These are phyloP conservation scores for Anguilla anguilla DNA, from an alignment of 2,797 vertebrate species.

Conservation along the genomic window DNA sequence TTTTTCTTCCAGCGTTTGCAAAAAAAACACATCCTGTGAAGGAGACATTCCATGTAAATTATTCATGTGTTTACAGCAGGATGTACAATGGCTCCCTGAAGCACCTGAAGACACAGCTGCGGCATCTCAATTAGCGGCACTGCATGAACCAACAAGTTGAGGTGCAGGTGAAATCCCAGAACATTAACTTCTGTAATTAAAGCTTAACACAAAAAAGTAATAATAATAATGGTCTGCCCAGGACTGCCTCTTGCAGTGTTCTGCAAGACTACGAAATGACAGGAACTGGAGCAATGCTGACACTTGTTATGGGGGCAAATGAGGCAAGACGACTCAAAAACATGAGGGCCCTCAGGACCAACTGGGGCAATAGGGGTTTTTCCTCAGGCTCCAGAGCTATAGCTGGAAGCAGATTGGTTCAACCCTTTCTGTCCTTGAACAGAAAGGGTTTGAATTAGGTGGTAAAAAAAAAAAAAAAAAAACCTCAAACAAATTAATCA, in stretches of 20 bases:
- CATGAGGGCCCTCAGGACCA: neutral
- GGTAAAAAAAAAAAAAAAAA: neutral
- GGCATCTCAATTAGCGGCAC: neutral
- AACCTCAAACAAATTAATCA: neutral
- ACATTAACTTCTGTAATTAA: conserved; percentile 14
- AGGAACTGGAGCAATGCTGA: neutral
- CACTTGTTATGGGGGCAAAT: neutral
- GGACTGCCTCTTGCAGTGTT: neutral
- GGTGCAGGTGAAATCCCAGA: neutral
- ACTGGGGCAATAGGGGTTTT: neutral
- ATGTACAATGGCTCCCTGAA: neutral
- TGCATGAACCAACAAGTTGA: conserved; percentile 1
- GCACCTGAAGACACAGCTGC: neutral
- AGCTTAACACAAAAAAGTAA: neutral
- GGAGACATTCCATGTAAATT: neutral
- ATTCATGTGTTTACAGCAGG: neutral
- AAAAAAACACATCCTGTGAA: neutral
- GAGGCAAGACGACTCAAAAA: neutral
- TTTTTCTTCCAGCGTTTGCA: neutral
- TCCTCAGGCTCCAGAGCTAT: neutral
- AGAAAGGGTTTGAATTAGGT: neutral
- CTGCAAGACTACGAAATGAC: neutral
- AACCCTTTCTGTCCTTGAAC: neutral
- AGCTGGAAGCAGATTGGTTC: neutral
- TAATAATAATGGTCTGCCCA: conserved; percentile 6